phyloP scores from a whole-genome alignment of 2,888 invertebrate genomes.

The Harmothoe impar region DNA sequence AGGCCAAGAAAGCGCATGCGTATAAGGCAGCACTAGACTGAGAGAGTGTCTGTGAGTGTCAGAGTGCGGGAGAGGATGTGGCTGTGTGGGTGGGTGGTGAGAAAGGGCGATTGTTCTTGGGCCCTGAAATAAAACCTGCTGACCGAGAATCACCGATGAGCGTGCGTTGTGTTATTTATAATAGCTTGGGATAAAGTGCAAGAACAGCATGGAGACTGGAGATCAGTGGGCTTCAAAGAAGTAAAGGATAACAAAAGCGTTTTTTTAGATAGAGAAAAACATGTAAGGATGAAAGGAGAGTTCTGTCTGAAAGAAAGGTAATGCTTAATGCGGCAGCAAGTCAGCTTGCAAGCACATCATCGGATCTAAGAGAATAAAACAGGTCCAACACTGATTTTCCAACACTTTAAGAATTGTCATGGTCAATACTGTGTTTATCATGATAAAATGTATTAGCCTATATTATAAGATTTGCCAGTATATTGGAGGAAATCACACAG shows the following conservation, averaged over 20 bases:
- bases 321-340: neutral
- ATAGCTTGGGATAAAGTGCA: neutral
- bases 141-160: conserved; percentile 25
- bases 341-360: too few relatives aligned
- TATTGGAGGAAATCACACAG: too few relatives aligned
- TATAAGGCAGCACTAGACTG: neutral
- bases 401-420: too few relatives aligned
- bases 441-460: too few relatives aligned
- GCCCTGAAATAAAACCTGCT: neutral
- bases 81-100: neutral
- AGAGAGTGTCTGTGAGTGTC: neutral
- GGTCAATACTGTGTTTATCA: too few relatives aligned
- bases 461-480: too few relatives aligned
- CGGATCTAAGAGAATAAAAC: too few relatives aligned
- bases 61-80: neutral
- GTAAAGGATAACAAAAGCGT: too few relatives aligned
- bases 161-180: neutral
- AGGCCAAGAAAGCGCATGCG: conserved; percentile 38
- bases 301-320: neutral
- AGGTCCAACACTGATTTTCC: too few relatives aligned
- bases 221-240: too few relatives aligned
- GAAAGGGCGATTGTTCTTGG: neutral
- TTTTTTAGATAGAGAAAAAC: neutral
- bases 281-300: neutral
- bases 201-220: neutral